Conservation (phyloP, 2,113 vertebrate species). For the Tenebrosternarchus preto region DNA sequence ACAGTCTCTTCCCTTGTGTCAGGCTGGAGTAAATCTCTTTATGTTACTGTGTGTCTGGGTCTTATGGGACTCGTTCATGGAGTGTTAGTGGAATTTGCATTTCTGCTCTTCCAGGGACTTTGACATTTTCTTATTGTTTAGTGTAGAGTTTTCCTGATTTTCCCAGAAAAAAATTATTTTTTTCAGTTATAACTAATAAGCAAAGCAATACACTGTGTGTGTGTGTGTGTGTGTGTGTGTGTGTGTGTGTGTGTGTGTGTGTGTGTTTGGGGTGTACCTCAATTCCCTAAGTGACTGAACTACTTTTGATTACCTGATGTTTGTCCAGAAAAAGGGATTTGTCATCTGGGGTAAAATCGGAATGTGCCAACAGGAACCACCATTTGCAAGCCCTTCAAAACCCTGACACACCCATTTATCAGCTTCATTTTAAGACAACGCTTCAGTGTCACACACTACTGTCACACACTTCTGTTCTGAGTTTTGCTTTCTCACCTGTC, state of each 20-base stretch:
- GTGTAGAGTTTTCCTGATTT: neutral
- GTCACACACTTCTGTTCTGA: no score
- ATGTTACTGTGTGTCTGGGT: neutral
- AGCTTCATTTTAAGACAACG: neutral
- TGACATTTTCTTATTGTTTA: neutral
- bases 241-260: neutral
- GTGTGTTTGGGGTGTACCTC: neutral
- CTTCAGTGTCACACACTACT: no score
- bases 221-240: neutral
- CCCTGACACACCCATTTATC: neutral
- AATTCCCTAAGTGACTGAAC: neutral
- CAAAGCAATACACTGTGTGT: neutral
- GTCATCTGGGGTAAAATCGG: no score
- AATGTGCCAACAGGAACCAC: no score
- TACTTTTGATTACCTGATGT: no score
- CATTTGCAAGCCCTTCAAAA: neutral
- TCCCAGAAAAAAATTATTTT: neutral
- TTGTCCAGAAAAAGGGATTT: no score
- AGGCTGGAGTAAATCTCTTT: neutral
- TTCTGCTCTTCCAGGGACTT: neutral
- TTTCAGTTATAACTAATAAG: neutral
- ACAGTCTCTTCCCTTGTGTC: neutral
- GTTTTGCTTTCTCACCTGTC: neutral
- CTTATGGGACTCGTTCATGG: neutral
- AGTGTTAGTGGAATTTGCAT: neutral